Conservation (phyloP, 2,888 invertebrate species). For the Ormia ochracea region DNA sequence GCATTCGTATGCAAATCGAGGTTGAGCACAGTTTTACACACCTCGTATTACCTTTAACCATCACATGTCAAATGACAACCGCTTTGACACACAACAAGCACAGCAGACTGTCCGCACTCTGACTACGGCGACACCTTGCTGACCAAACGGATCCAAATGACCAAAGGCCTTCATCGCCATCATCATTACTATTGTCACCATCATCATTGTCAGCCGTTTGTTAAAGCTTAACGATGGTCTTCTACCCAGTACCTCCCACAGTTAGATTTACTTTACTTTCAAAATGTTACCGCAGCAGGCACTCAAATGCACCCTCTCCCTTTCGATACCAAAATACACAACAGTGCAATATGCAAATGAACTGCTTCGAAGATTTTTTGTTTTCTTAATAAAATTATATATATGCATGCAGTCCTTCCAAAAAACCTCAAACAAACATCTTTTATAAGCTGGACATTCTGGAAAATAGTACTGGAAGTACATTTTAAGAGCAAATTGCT, state of each 20-base stretch:
- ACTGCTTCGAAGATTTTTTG: background rate
- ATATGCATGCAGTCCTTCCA: too few relatives aligned
- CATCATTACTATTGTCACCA: background rate
- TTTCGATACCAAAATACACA: background rate
- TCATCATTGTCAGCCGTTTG: slow-evolving; percentile 1
- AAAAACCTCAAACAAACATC: too few relatives aligned
- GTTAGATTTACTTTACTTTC: slow-evolving; percentile 7
- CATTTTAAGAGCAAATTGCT: too few relatives aligned
- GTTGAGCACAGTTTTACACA: slow-evolving; percentile 42
- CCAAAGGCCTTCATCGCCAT: slow-evolving; percentile 1
- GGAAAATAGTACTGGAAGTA: too few relatives aligned
- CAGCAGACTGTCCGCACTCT: background rate
- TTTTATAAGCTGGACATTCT: too few relatives aligned
- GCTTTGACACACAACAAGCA: background rate
- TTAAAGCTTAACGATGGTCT: slow-evolving; percentile 35
- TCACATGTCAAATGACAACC: slow-evolving; percentile 10
- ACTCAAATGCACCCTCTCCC: slow-evolving; percentile 16
- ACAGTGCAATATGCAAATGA: background rate
- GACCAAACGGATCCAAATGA: slow-evolving; percentile 11
- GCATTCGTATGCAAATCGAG: slow-evolving; percentile 39
- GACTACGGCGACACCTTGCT: background rate
- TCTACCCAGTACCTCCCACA: slow-evolving; percentile 32
- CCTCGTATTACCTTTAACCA: slow-evolving; percentile 35
- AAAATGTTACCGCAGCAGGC: background rate
- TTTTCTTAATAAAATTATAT: too few relatives aligned